Base-by-base conservation (phyloP, 2,113 vertebrate species). In the Corydoras maculifer region DNA sequence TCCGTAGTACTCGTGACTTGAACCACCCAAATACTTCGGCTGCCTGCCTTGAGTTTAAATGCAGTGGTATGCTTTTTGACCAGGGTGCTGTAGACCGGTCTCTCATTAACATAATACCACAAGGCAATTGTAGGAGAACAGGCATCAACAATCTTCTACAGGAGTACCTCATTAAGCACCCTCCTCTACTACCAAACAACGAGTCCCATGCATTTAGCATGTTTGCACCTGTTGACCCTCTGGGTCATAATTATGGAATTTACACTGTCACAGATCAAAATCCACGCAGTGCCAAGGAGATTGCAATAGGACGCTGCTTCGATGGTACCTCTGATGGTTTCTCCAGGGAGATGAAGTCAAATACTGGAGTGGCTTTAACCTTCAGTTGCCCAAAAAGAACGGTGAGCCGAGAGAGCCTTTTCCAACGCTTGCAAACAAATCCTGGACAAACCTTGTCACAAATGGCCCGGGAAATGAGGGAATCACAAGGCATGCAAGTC, bases 241-340 rank as follows among this genome's bases (percentile, higher is more conserved):
- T 99, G 53, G 97, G 97, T n/a, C 97, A 99, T 88, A 99, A 98
- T 83, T 99, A 99, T 0, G 97, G 97, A 43, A 93, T 98, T 84
- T 99, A 98, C 82, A 99, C 96, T 0, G 97, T 98, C 77, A 98
- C 94, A 0, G 97, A 99, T 82, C 97, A 97, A 84, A 98, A 91
- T 82, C 96, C 97, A 0, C 86, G 93, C 7, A 68, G 95, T 64
- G 96, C 97, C 62, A 99, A 99, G 83, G 97, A 99, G 61, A 98
- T 98, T 0, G 97, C 97, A 55, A 97, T 99, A 6, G 97, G 97
- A 49, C 93, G 97, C 69, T 99, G 96, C 83, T 98, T 98, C 4
- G 93, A 97, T 0, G 97, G 97, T 61, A 95, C 95, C 62, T 99
- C 97, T 0, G 97, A 99, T 0, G 96, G 96, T 14, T 97, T 96